A percentile compares a stretch with the other conserved stretches of the same genome.
phyloP scores from a whole-genome alignment of 2,113 vertebrate species.

The Psilopsiagon aymara region DNA sequence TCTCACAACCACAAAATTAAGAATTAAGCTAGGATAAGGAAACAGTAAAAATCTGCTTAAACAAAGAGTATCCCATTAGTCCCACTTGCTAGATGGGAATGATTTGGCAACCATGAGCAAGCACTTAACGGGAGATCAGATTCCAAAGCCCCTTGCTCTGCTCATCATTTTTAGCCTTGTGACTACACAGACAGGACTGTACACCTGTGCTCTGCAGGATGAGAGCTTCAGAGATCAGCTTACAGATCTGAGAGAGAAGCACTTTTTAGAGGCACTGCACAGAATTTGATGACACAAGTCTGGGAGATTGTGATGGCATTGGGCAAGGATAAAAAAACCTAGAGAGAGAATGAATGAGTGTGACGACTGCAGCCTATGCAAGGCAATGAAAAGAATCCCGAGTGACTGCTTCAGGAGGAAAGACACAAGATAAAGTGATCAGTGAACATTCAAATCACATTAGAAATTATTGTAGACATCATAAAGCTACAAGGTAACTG shows the following conservation, averaged over 20 bases:
- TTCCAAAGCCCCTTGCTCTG: neutral
- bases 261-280: neutral
- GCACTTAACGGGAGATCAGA: neutral
- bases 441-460: neutral
- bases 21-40: neutral
- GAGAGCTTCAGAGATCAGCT: neutral
- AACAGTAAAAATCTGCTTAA: neutral
- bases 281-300: neutral
- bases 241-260: neutral
- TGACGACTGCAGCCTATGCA: neutral
- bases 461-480: neutral
- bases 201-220: conserved; percentile 28
- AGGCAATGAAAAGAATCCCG: neutral
- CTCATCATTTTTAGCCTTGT: conserved; percentile 44
- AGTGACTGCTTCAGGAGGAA: neutral
- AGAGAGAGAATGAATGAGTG: neutral
- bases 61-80: neutral
- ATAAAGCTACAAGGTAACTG: neutral
- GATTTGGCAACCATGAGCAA: neutral
- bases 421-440: neutral
- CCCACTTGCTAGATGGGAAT: neutral
- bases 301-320: neutral
- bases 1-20: neutral
- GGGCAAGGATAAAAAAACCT: neutral
- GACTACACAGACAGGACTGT: conserved; percentile 17